Evolutionary conservation across 2,113 vertebrate genomes (phyloP), one percentile per base, ranked within the genome.

Genomic region (Dasypus novemcinctus): DNA sequence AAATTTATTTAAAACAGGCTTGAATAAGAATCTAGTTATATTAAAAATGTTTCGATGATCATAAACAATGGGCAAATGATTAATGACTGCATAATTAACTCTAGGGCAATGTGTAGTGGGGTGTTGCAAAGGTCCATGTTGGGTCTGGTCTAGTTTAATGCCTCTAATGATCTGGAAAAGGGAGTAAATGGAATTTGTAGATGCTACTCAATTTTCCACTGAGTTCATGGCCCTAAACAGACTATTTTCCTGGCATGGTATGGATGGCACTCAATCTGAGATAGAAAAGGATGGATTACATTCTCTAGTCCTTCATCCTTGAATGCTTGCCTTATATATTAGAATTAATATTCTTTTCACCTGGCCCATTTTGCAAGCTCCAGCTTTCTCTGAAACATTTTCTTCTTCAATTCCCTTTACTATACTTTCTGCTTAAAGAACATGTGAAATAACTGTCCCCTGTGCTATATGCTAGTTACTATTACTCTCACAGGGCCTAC

Each of bases 111-210:
- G 93, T 94, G 94, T 94, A 90, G 85, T 91, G 63, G 71, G 38
- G 74, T 89, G 89, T 96, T 94, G 38, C 93, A 95, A 91, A 83
- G 79, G 89, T 81, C 86, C 71, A 20, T 96, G 75, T 96, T 97
- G 86, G 79, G 74, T 91, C 91, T 89, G 86, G 64, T 90, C 74
- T 95, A 80, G 74, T 94, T 94, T 96, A 97, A 94, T 91, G 79
- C 17, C 89, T 93, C 94, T 96, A 97, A 97, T 96, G 97, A 94
- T 95, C 94, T 94, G 94, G 95, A 97, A 96, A 97, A 96, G 83
- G 74, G 66, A 97, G 93, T 91, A 86, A 96, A 68, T 96, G 95
- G 90, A 93, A 97, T 97, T 95, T 97, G 95, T 93, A 94, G 93
- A 41, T 95, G 68, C 69, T 96, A 80, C 82, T 95, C 71, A 91